These are phyloP conservation scores for Euproctis similis DNA, from an alignment of 2,888 invertebrate genomes.

Conservation along the genomic window DNA sequence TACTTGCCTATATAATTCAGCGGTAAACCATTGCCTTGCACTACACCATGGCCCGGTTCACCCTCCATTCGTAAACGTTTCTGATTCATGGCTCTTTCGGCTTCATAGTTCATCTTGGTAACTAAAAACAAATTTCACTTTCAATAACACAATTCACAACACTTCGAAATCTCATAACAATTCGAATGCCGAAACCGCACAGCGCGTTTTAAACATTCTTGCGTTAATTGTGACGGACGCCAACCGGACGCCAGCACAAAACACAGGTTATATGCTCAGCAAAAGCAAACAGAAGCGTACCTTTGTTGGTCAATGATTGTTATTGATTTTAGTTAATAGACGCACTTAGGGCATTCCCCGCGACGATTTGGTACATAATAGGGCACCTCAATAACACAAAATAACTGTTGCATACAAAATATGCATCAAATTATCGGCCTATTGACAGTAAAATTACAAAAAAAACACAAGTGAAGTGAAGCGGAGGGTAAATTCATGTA, in stretches of 20 bases:
- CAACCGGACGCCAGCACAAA: slow-evolving; percentile 74
- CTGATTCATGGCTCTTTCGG: slow-evolving; percentile 72
- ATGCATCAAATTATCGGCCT: slow-evolving; percentile 70
- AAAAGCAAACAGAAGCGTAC: slow-evolving; percentile 75
- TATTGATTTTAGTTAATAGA: slow-evolving; percentile 74
- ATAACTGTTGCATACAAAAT: slow-evolving; percentile 72
- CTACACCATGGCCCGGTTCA: slow-evolving; percentile 70
- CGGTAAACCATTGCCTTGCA: slow-evolving; percentile 71
- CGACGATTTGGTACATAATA: slow-evolving; percentile 67
- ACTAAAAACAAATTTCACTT: slow-evolving; percentile 60
- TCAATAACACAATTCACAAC: slow-evolving; percentile 28
- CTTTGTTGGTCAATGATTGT: slow-evolving; percentile 74
- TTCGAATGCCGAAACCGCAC: slow-evolving; percentile 33
- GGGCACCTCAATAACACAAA: slow-evolving; percentile 59
- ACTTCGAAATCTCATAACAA: slow-evolving; percentile 38
- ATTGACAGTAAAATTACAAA: slow-evolving; percentile 75
- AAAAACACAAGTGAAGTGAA: slow-evolving; percentile 74
- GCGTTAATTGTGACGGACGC: slow-evolving; percentile 69
- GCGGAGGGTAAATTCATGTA: slow-evolving; percentile 51
- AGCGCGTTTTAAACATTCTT: slow-evolving; percentile 45
- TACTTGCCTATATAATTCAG: slow-evolving; percentile 69
- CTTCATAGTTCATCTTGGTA: slow-evolving; percentile 73
- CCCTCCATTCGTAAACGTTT: slow-evolving; percentile 73
- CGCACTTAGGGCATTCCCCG: slow-evolving; percentile 60
- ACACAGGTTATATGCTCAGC: slow-evolving; percentile 70